Evolutionary conservation across 53 echinoderm and acorn worm species (phyloP), one percentile per base, ranked within the genome.

Genomic region (Arbacia lixula): DNA sequence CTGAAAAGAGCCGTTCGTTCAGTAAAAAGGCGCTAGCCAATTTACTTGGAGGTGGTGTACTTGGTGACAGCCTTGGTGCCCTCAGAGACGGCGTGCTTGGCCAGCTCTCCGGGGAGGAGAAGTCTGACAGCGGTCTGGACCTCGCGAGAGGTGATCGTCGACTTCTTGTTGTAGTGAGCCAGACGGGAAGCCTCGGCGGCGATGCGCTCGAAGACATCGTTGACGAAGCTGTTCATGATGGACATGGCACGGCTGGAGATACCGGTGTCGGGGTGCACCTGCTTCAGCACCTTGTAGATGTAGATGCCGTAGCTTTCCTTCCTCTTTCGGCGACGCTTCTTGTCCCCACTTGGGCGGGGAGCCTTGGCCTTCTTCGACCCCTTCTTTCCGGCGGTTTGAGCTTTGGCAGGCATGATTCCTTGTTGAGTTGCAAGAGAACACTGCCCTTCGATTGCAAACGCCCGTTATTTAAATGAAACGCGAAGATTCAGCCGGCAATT

Each of bases 271-370:
- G 94, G 94, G 85, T 93, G 94, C 34, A 93, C 94, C 63, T 93
- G 94, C 85, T 91, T 93, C 90, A 93, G 78, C 40, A 93, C 93
- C 60, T 93, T 93, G 93, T 93, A 93, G 68, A 93, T 93, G 91
- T 93, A 93, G 91, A 93, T 93, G 75, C 82, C 88, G 62, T 91
- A 94, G 88, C 86, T 88, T 83, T 94, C 94, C 94, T 88, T 94
- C 72, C 94, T 74, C 39, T 63, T 69, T 24, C 86, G 63, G 19
- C 86, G 54, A 86, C 86, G 83, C 86, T 89, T 92, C 84, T 84
- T 84, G 84, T 54, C 84, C 3, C 61, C 42, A 71, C 76, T 49
- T 25, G 82, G 39, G 27, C 52, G 28, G 68, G 69, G 68, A 32
- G 88, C 89, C 86, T 87, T 90, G 30, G 93, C 93, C 72, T 90